A percentile compares a stretch with the other conserved stretches of the same genome.
phyloP scores from a whole-genome alignment of 1,140 invertebrate species.

The Lepidurus arcticus region DNA sequence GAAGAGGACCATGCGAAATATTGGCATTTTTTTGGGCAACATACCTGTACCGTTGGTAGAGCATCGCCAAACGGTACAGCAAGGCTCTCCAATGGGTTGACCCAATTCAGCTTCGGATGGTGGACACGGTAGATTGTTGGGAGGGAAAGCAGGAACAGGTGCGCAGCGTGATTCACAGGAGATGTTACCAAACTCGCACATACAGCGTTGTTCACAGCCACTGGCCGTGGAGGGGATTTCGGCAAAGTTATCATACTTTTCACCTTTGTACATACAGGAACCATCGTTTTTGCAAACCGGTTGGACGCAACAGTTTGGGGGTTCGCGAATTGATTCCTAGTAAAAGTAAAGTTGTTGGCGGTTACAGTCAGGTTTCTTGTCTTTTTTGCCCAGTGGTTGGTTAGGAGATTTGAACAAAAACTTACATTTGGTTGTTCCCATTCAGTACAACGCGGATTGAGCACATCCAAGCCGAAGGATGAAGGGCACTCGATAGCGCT shows the following conservation, averaged over 20 bases:
- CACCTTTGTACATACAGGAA: conserved; percentile 58
- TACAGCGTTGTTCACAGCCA: conserved; percentile 74
- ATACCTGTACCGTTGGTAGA: not conserved
- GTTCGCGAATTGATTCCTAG: conserved; percentile 54
- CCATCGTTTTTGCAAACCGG: conserved; percentile 50
- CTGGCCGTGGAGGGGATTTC: conserved; percentile 56
- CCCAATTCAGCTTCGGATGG: conserved; percentile 56
- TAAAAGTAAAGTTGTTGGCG: not conserved
- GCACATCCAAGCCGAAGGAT: conserved; percentile 69
- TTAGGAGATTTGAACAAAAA: conserved; percentile 43
- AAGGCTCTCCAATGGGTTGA: conserved; percentile 61
- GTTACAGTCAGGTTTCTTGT: not conserved
- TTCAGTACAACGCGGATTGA: conserved; percentile 72
- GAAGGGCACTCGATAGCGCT: conserved; percentile 72
- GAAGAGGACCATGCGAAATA: no score
- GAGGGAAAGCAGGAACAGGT: conserved; percentile 64
- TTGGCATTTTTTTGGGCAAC: not conserved
- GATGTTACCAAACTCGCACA: conserved; percentile 76
- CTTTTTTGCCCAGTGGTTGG: not conserved
- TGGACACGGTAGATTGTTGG: conserved; percentile 63
- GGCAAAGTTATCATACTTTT: conserved; percentile 53
- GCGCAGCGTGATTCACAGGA: conserved; percentile 73
- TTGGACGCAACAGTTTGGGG: conserved; percentile 76
- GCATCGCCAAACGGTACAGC: conserved; percentile 50
- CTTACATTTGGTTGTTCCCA: conserved; percentile 67